These are phyloP conservation scores for Pampus argenteus DNA, from an alignment of 2,797 vertebrate species.

Conservation along the genomic window DNA sequence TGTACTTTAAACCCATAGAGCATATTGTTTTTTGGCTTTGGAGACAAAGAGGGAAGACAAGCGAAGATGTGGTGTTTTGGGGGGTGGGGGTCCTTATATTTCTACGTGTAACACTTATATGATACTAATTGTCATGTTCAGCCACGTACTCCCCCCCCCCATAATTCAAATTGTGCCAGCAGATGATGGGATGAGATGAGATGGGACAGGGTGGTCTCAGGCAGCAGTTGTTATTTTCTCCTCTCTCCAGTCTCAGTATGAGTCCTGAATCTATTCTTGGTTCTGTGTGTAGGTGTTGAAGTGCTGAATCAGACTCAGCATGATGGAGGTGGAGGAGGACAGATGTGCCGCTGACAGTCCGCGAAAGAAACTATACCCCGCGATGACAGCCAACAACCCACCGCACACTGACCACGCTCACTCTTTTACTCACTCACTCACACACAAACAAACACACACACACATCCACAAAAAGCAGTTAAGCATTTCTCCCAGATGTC, in stretches of 20 bases:
- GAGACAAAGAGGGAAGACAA: conserved; percentile 11
- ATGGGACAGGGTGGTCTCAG: conserved; percentile 63
- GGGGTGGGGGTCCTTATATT: not conserved
- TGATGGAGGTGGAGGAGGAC: conserved; percentile 67
- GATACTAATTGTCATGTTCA: conserved; percentile 18
- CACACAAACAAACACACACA: not conserved
- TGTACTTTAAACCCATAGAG: conserved; percentile 37
- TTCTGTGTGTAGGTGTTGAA: conserved; percentile 79
- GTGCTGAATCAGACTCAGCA: conserved; percentile 80
- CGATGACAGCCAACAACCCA: conserved; percentile 21
- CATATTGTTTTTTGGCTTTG: conserved; percentile 2
- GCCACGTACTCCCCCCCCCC: not conserved
- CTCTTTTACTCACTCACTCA: not conserved
- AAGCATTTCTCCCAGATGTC: not conserved
- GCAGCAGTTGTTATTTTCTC: conserved; percentile 55
- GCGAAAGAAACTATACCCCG: conserved; percentile 45
- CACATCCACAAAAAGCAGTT: not conserved
- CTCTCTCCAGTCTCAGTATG: conserved; percentile 59
- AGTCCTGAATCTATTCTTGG: conserved; percentile 77
- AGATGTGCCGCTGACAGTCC: conserved; percentile 73
- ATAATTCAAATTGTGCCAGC: conserved; percentile 1
- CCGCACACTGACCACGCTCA: conserved; percentile 19
- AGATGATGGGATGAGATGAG: conserved; percentile 41
- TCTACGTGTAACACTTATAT: not conserved
- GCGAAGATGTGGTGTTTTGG: not conserved